Conservation (phyloP, 2,888 invertebrate species). For the Linnaemya vulpina region DNA sequence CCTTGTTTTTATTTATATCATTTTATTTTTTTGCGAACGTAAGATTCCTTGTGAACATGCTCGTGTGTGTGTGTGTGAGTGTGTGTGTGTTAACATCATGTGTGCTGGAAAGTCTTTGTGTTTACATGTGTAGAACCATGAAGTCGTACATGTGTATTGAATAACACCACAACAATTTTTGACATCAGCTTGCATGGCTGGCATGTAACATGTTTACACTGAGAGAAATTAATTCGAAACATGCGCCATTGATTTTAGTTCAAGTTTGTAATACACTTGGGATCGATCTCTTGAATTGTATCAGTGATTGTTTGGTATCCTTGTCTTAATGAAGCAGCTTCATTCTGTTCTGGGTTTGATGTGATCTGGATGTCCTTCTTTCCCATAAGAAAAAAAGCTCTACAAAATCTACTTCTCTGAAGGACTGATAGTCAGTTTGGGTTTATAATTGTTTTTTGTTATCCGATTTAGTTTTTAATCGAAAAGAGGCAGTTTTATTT, state of each 20-base stretch:
- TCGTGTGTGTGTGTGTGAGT: neutral
- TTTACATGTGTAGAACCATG: neutral
- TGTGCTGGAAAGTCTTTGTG: neutral
- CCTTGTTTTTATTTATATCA: neutral
- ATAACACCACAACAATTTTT: constrained; percentile 63
- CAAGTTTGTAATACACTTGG: neutral
- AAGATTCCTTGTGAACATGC: constrained; percentile 47
- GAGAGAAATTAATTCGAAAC: neutral
- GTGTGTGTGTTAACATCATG: neutral
- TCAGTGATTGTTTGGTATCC: too few relatives aligned
- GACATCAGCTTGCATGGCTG: constrained; percentile 47
- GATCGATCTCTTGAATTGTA: too few relatives aligned
- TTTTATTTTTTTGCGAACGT: neutral
- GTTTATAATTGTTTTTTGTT: too few relatives aligned
- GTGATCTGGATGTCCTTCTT: too few relatives aligned
- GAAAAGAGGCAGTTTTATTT: too few relatives aligned
- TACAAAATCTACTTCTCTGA: too few relatives aligned
- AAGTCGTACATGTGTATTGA: constrained; percentile 46
- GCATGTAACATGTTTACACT: constrained; percentile 18
- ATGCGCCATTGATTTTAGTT: neutral
- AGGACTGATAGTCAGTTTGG: too few relatives aligned
- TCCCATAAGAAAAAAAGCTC: too few relatives aligned
- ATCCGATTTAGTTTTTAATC: too few relatives aligned
- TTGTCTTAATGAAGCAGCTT: too few relatives aligned
- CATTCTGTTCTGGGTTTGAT: too few relatives aligned